Evolutionary conservation across 92 coral and sea anemone genomes (phyloP).

Genomic region (Paragorgia papillata): DNA sequence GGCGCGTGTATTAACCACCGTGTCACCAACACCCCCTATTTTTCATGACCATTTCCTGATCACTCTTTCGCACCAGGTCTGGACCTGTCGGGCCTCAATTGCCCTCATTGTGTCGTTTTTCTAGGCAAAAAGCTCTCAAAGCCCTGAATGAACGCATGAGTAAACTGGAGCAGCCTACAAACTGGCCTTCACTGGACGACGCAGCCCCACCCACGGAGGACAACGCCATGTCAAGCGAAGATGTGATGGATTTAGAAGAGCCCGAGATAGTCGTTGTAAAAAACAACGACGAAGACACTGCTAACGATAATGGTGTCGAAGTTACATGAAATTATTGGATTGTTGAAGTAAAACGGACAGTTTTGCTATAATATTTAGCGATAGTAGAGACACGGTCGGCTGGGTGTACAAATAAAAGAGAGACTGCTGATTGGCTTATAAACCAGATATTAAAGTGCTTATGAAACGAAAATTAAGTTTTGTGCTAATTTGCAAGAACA

Average conservation of each 20-base stretch:
- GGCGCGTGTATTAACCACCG: no score
- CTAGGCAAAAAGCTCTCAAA: slow-evolving; percentile 94
- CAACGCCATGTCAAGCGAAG: slow-evolving; percentile 22
- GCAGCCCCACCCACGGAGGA: slow-evolving; percentile 58
- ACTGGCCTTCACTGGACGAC: slow-evolving; percentile 94
- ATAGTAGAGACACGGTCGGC: no score
- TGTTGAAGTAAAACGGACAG: background rate
- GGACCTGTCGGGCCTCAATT: no score
- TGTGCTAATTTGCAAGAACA: no score
- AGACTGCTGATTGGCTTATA: background rate
- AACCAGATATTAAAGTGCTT: no score
- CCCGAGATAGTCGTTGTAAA: slow-evolving; percentile 66
- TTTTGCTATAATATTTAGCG: no score
- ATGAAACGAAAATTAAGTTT: no score
- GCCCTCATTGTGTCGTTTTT: no score
- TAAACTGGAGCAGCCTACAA: slow-evolving; percentile 83
- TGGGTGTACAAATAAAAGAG: background rate
- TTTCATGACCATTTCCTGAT: no score
- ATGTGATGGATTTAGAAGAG: slow-evolving; percentile 63
- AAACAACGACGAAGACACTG: background rate
- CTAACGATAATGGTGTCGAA: background rate
- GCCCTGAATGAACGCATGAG: slow-evolving; percentile 94
- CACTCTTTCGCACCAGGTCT: background rate
- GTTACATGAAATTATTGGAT: background rate
- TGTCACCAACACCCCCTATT: no score